These are phyloP conservation scores for Hydrotaea cyrtoneurina DNA, from an alignment of 2,888 invertebrate species.

Conservation along the genomic window DNA sequence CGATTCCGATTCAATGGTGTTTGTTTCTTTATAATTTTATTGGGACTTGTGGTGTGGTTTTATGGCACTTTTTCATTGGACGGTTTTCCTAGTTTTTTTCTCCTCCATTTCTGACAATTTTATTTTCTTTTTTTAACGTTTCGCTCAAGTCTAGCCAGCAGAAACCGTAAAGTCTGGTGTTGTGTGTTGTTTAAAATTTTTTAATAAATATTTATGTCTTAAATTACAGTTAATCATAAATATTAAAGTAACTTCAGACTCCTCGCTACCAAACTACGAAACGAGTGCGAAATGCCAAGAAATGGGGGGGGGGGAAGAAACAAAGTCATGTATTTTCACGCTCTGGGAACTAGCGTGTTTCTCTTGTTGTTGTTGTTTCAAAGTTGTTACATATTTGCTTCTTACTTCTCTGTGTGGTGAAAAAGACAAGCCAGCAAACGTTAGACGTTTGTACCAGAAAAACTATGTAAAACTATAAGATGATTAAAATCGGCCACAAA, in stretches of 20 bases:
- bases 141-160: conserved; percentile 19
- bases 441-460: neutral
- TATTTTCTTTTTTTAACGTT: neutral
- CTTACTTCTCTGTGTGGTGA: too few relatives aligned
- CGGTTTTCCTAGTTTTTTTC: neutral
- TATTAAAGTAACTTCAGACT: conserved; percentile 31
- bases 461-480: neutral
- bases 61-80: neutral
- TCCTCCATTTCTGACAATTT: neutral
- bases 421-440: neutral
- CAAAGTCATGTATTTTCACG: conserved; percentile 62
- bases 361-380: neutral
- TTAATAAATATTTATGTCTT: conserved; percentile 69
- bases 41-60: neutral
- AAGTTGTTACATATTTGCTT: conserved; percentile 7
- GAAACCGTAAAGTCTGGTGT: conserved; percentile 33
- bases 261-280: neutral
- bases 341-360: conserved; percentile 51
- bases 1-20: neutral
- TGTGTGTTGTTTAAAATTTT: conserved; percentile 57
- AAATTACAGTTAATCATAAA: conserved; percentile 64
- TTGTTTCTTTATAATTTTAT: conserved; percentile 26
- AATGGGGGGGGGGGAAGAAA: neutral
- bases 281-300: neutral
- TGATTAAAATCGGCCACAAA: neutral